Evolutionary conservation across 30 jellyfish, hydroid and myxozoan genomes (phyloP).

Genomic region (Aurelia sp.): DNA sequence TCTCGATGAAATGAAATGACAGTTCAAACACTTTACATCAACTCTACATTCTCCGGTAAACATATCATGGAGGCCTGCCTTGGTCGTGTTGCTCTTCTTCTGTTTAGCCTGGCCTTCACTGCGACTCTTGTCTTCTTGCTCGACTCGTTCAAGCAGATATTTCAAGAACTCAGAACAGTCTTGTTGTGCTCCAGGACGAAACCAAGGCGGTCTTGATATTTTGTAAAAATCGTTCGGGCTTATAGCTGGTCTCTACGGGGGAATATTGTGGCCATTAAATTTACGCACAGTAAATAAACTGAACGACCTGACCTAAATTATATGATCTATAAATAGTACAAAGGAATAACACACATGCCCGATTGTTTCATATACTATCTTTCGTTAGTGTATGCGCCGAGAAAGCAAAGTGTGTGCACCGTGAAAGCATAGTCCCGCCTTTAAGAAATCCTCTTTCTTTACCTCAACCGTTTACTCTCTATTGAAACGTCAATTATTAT

Average conservation of each 20-base stretch:
- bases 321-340: no score
- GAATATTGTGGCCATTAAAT: neutral
- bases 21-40: slow-evolving; percentile 73
- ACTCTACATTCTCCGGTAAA: slow-evolving; percentile 81
- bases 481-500: no score
- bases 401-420: no score
- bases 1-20: slow-evolving; percentile 70
- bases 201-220: slow-evolving; percentile 94
- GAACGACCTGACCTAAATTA: no score
- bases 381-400: neutral
- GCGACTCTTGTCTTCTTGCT: slow-evolving; percentile 68
- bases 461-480: neutral
- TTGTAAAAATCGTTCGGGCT: slow-evolving; percentile 75
- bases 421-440: no score
- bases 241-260: slow-evolving; percentile 83
- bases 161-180: slow-evolving; percentile 97
- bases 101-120: neutral
- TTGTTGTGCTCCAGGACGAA: slow-evolving; percentile 90
- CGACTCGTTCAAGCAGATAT: slow-evolving; percentile 69
- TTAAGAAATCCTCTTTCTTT: no score
- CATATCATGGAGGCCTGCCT: slow-evolving; percentile 22
- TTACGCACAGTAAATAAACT: no score
- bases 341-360: neutral
- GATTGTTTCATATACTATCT: neutral
- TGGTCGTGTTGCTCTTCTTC: neutral